Evolutionary conservation across 2,888 invertebrate species (phyloP), one percentile per base, ranked within the genome.

Genomic region (Salpingus planirostris): DNA sequence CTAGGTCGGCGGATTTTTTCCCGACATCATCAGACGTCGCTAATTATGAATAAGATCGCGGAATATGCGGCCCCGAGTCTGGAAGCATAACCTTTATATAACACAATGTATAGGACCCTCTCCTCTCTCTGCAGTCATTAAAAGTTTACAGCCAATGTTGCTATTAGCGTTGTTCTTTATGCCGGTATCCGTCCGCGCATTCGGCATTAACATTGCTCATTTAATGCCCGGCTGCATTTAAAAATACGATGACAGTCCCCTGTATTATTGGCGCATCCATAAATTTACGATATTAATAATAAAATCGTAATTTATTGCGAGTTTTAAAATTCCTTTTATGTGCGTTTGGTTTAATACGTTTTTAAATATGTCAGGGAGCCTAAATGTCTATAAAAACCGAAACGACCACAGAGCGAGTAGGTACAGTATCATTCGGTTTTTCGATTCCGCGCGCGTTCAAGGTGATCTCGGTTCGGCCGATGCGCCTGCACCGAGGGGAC

Each of bases 261-360:
- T 42, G 49, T 53, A 55, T 53, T 52, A 55, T 55, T 54, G 54
- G 53, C 50, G 49, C 46, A 54, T 50, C 49, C 53, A 54, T 57
- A 56, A 57, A 56, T 56, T 52, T 49, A 46, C 50, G 52, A 53
- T 52, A 53, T 53, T 53, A 50, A 53, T 52, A 54, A 50, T 51
- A 54, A 54, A 54, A 51, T 47, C 45, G 50, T 52, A 54, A 57
- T 59, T 59, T 57, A 59, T 57, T 52, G 52, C 53, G 42, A 47
- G 46, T 52, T 56, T 55, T 55, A 57, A 55, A 57, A 53, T 49
- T 48, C 49, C 47, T 31, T 29, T 36, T 31, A 31, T 23, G 40
- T 48, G 27, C 36, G 27, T 37, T 38, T 40, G 33, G 31, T 33
- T 44, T 41, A 41, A 44, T 43, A 42, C 38, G 38, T 39, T 47